Conservation (phyloP, 2,797 vertebrate genomes). For the Zenarchopterus dispar region DNA sequence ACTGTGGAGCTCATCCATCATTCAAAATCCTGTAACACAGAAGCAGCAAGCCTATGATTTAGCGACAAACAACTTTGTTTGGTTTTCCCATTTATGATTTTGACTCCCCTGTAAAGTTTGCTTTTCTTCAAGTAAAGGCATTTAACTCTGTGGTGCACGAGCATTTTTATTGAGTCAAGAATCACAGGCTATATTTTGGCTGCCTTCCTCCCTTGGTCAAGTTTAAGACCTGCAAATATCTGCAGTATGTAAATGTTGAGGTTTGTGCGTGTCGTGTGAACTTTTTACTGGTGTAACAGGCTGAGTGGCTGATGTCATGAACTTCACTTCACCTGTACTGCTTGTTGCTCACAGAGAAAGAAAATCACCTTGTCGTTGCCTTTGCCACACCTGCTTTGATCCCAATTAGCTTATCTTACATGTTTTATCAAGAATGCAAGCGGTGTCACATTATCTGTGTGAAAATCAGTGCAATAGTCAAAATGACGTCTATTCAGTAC, state of each 20-base stretch:
- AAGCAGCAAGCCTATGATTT: conserved; percentile 75
- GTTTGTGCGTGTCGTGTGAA: conserved; percentile 40
- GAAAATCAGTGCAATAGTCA: conserved; percentile 76
- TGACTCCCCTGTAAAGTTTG: conserved; percentile 58
- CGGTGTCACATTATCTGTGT: conserved; percentile 72
- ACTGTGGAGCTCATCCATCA: conserved; percentile 79
- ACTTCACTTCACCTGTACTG: conserved; percentile 68
- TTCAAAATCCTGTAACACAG: conserved; percentile 77
- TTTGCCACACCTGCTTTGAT: conserved; percentile 67
- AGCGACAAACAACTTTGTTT: conserved; percentile 70
- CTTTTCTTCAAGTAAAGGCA: conserved; percentile 38
- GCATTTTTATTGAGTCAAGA: conserved; percentile 38
- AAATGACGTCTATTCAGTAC: conserved; percentile 67
- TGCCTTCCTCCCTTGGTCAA: background rate
- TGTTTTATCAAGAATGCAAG: conserved; percentile 74
- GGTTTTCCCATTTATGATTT: conserved; percentile 55
- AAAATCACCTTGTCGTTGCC: conserved; percentile 22
- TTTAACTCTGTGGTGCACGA: conserved; percentile 21
- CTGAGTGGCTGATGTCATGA: conserved; percentile 66
- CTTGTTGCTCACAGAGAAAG: conserved; percentile 48
- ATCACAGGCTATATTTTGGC: conserved; percentile 12
- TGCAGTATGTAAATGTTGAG: conserved; percentile 20
- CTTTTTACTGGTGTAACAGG: conserved; percentile 36
- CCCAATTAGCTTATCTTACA: conserved; percentile 65
- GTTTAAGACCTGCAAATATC: conserved; percentile 30